phyloP scores from a whole-genome alignment of 2,888 invertebrate genomes.

The Psylliodes chrysocephalus region DNA sequence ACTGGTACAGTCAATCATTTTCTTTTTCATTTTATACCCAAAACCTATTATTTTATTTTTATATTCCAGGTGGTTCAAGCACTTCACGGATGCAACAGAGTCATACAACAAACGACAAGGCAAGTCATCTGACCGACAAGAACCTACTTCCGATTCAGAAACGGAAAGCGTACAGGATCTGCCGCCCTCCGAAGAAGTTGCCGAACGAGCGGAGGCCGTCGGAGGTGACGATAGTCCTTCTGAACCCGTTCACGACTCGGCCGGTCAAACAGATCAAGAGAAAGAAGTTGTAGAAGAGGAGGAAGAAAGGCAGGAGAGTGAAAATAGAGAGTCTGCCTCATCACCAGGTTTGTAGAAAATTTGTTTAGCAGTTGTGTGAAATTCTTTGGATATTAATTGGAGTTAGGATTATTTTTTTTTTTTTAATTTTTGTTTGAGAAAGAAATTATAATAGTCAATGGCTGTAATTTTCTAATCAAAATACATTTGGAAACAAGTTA shows the following conservation, averaged over 20 bases:
- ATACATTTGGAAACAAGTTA: too few relatives aligned
- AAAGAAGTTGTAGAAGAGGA: slow-evolving; percentile 21
- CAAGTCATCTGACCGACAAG: slow-evolving; percentile 48
- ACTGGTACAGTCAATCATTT: too few relatives aligned
- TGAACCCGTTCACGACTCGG: slow-evolving; percentile 5
- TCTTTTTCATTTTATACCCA: background rate
- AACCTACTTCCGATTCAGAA: slow-evolving; percentile 46
- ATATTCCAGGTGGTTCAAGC: slow-evolving; percentile 50
- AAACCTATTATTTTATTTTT: background rate
- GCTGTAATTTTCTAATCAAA: too few relatives aligned
- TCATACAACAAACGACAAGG: slow-evolving; percentile 57
- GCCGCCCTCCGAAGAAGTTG: slow-evolving; percentile 39
- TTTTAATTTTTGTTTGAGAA: too few relatives aligned
- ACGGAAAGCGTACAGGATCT: slow-evolving; percentile 44
- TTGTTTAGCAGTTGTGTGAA: too few relatives aligned
- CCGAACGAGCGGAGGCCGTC: slow-evolving; percentile 39
- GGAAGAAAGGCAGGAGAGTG: slow-evolving; percentile 13
- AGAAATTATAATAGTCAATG: too few relatives aligned
- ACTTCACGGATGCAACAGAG: slow-evolving; percentile 51
- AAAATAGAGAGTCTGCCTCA: slow-evolving; percentile 10
- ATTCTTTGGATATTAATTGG: too few relatives aligned
- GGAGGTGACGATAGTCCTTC: slow-evolving; percentile 30
- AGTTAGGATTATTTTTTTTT: too few relatives aligned
- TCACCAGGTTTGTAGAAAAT: slow-evolving; percentile 34
- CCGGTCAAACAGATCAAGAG: slow-evolving; percentile 10